Percentiles rank a stretch among this genome's conserved stretches.
Evolutionary conservation across 2,113 vertebrate species (phyloP).

Genomic region (Amazona vittata): DNA sequence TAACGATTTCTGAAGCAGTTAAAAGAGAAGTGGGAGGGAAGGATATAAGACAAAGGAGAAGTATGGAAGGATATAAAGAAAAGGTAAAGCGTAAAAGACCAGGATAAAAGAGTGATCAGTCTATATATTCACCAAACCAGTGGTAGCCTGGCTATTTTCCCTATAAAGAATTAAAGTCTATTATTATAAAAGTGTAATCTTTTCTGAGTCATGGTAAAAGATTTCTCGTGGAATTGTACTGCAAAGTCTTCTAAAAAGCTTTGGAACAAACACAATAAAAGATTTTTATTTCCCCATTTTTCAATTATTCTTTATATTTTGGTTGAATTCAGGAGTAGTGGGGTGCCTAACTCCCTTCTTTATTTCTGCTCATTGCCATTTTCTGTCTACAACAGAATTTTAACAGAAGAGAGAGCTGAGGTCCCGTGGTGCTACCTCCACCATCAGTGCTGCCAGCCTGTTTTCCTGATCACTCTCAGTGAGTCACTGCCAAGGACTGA

Average conservation of each 20-base stretch:
- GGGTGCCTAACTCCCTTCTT: neutral
- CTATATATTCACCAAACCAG: neutral
- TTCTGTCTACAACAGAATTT: neutral
- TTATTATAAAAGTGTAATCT: neutral
- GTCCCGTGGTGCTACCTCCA: neutral
- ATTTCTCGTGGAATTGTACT: neutral
- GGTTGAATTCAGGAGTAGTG: neutral
- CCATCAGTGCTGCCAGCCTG: neutral
- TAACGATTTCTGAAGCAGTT: neutral
- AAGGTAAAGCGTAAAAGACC: neutral
- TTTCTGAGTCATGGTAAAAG: neutral
- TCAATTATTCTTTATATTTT: neutral
- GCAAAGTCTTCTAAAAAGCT: neutral
- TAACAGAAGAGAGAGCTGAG: neutral
- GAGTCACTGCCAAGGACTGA: neutral
- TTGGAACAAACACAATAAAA: neutral
- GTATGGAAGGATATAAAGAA: neutral
- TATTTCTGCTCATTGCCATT: neutral
- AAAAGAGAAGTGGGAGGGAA: neutral
- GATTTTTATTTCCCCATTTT: rapidly evolving
- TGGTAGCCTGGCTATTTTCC: neutral
- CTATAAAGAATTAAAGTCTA: neutral
- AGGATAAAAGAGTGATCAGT: neutral
- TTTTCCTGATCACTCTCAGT: neutral
- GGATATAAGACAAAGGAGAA: neutral